Conservation (phyloP, 1,140 invertebrate genomes). For the Hirudo medicinalis region DNA sequence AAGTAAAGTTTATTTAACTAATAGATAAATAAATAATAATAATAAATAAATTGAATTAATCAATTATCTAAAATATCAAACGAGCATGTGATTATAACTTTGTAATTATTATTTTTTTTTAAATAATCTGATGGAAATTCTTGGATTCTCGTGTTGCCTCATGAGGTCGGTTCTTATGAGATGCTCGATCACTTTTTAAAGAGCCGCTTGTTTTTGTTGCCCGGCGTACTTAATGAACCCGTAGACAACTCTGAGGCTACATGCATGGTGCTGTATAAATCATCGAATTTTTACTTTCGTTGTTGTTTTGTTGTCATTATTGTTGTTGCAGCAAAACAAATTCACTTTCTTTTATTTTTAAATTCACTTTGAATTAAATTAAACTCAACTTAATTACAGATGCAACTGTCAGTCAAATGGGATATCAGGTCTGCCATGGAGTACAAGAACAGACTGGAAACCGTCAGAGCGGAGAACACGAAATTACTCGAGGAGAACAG, state of each 20-base stretch:
- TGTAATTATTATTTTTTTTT: too few relatives aligned
- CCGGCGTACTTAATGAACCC: too few relatives aligned
- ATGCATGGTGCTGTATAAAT: too few relatives aligned
- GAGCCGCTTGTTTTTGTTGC: too few relatives aligned
- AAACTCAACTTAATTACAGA: neutral
- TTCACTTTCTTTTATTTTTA: too few relatives aligned
- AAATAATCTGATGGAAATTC: too few relatives aligned
- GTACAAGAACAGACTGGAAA: neutral
- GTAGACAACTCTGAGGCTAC: too few relatives aligned
- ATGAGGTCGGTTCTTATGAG: too few relatives aligned
- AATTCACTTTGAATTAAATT: too few relatives aligned
- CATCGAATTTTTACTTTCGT: neutral
- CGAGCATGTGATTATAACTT: too few relatives aligned
- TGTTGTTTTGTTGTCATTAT: neutral
- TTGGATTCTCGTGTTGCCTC: too few relatives aligned
- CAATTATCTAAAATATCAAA: too few relatives aligned
- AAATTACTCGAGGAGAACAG: neutral
- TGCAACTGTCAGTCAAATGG: slow-evolving; percentile 2
- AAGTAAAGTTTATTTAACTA: neutral
- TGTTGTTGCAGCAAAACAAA: neutral
- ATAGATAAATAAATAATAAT: neutral
- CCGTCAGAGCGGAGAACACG: neutral
- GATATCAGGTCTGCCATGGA: neutral
- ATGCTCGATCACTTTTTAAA: neutral
- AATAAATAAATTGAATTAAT: neutral